phyloP scores from a whole-genome alignment of 2,888 invertebrate genomes.

The Nyleta sp. region DNA sequence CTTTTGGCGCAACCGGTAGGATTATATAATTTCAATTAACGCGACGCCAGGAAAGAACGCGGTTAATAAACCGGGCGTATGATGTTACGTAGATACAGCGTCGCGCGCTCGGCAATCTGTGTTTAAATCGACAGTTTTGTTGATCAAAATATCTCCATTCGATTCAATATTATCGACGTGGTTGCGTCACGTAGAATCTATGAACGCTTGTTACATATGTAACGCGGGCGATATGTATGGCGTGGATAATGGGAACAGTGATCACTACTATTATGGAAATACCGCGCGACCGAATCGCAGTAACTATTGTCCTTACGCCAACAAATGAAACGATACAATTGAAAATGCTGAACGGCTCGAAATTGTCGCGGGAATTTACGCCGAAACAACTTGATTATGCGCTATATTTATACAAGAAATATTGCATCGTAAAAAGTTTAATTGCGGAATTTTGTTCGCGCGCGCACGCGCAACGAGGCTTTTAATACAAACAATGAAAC shows the following conservation, averaged over 20 bases:
- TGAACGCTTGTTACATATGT: slow-evolving; percentile 46
- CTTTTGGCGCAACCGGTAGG: too few species aligned
- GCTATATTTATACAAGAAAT: slow-evolving; percentile 18
- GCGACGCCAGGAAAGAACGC: not conserved
- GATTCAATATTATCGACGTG: slow-evolving; percentile 14
- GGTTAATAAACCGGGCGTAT: not conserved
- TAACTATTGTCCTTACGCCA: slow-evolving; percentile 29
- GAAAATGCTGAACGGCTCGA: slow-evolving; percentile 13
- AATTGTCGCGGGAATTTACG: slow-evolving; percentile 8
- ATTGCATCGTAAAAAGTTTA: slow-evolving; percentile 11
- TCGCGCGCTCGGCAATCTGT: not conserved
- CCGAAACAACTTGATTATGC: slow-evolving; percentile 12
- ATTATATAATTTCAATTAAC: too few species aligned
- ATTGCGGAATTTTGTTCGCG: slow-evolving; percentile 16
- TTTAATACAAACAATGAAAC: slow-evolving; percentile 32
- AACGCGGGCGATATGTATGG: slow-evolving; percentile 16
- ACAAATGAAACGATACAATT: slow-evolving; percentile 26
- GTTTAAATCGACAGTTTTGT: slow-evolving; percentile 11
- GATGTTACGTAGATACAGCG: not conserved
- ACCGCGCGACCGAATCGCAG: slow-evolving; percentile 21
- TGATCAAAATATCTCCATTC: slow-evolving; percentile 37
- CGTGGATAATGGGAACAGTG: slow-evolving; percentile 32
- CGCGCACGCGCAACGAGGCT: not conserved
- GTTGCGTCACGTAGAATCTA: slow-evolving; percentile 18
- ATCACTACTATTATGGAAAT: slow-evolving; percentile 54